Evolutionary conservation across 1,140 invertebrate genomes (phyloP), one percentile per base, ranked within the genome.

Genomic region (Portunus trituberculatus): DNA sequence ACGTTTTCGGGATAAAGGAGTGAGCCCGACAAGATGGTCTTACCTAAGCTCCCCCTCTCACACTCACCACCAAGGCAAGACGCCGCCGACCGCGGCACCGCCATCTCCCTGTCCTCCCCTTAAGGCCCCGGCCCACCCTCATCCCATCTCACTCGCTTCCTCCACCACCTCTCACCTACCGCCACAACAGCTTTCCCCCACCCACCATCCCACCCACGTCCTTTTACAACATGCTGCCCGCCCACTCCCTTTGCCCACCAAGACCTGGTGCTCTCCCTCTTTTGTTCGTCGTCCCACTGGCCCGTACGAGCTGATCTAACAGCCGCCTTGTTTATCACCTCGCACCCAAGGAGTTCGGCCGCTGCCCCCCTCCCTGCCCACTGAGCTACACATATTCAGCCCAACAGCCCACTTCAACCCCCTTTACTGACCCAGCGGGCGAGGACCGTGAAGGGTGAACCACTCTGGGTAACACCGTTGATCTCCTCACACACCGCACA

Each of bases 331-430:
- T 87, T 87, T 46, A 32, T 87, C 84, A 32, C 39, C 39, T 46
- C 84, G 4, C 84, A 39, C 84, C 39, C 84, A 32, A 87, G 84
- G 31, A 87, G n/a, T 10, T n/a, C 39, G n/a, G 84, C 8, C 84
- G 16, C 12, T 39, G 16, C 14, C 29, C 14, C 29, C 84, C 84
- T 39, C 84, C 12, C 84, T 87, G 10, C 84, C 31, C 84, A 87
- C 39, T 46, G 10, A 32, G 84, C 39, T 87, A 32, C 84, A 87
- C 84, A 87, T 46, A 87, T 46, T 39, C 84, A 87, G 31, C 31
- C 84, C 31, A 32, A 87, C 84, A 87, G 84, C 84, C 84, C 31
- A 32, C 84, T 87, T 29, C 89, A 39, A 39, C 89, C 32, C 32
- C 89, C 32, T 48, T 76, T 76, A 76, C 67, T 76, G 67, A 45